Evolutionary conservation across 2,888 invertebrate species (phyloP), one percentile per base, ranked within the genome.

Genomic region (Phorcus lineatus): DNA sequence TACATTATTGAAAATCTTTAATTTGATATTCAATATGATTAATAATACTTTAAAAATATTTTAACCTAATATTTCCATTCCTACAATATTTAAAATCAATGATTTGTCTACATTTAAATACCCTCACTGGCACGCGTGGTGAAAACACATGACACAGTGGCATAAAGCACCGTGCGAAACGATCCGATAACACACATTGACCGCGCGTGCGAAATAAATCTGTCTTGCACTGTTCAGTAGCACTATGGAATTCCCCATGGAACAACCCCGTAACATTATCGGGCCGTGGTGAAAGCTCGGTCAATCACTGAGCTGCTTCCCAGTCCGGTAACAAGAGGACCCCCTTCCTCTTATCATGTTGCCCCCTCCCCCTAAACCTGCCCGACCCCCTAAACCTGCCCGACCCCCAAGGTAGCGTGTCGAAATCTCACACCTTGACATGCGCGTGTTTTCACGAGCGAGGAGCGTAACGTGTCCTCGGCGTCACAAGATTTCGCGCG

Each of bases 101-200:
- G 22, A 6, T 24, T 57, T 57, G 19, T 57, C 22, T n/a, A 57
- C 57, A 24, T 7, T 19, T 57, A 57, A 24, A 24, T 57, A 47
- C 47, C 47, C 47, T 47, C 13, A 9, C 47, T 13, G 11, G 47
- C 13, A 47, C 62, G 28, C 62, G 62, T 62, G 62, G 28, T 16
- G 24, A 24, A 17, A 24, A 24, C 62, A 22, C 47, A 47, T 47
- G 47, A 47, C 62, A 62, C 24, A 24, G 62, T 24, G 62, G 62
- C 62, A 62, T 62, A 62, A 62, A 62, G 62, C 62, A 62, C 62
- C 13, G 2, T 28, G 62, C 62, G 24, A 62, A 62, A 28, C 62
- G 62, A 62, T 62, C 62, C 62, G 28, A 28, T 62, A 28, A 62
- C 24, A 62, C 62, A 62, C 62, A 62, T 62, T 62, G 62, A 62